Conservation (phyloP, 1,140 invertebrate species). For the Colletes gigas region DNA sequence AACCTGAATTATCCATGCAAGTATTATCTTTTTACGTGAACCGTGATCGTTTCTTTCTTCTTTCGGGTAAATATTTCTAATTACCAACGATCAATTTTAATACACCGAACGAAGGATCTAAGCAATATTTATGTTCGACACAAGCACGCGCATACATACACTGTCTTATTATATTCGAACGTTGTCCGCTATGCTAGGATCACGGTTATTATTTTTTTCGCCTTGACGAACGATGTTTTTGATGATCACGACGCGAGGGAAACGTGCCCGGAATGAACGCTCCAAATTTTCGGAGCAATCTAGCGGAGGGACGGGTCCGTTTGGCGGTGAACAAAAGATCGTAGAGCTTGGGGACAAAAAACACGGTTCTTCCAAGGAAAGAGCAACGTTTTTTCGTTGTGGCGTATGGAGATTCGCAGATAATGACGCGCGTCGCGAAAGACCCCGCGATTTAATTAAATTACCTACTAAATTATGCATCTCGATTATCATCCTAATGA, state of each 20-base stretch:
- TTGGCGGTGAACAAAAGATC: background rate
- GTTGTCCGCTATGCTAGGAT: background rate
- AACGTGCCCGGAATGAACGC: slow-evolving; percentile 2
- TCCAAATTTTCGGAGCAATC: slow-evolving; percentile 22
- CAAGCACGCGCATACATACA: too few relatives aligned
- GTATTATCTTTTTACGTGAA: too few relatives aligned
- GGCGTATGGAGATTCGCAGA: background rate
- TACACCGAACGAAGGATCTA: too few relatives aligned
- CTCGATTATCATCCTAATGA: slow-evolving; percentile 52
- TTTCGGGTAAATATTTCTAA: too few relatives aligned
- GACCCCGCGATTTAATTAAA: slow-evolving; percentile 54
- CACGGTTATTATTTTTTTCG: background rate
- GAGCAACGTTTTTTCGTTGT: background rate
- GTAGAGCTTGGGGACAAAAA: background rate
- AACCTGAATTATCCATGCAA: too few relatives aligned
- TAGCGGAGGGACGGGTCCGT: background rate
- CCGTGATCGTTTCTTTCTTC: too few relatives aligned
- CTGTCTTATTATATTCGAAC: background rate
- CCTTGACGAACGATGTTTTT: background rate
- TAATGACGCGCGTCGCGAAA: background rate
- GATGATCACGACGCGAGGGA: background rate
- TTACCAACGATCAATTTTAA: too few relatives aligned
- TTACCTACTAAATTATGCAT: slow-evolving; percentile 31
- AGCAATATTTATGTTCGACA: too few relatives aligned
- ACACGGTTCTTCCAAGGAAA: background rate